These are phyloP conservation scores for Melikaiella ostensackeni DNA, from an alignment of 2,888 invertebrate genomes.

Conservation along the genomic window DNA sequence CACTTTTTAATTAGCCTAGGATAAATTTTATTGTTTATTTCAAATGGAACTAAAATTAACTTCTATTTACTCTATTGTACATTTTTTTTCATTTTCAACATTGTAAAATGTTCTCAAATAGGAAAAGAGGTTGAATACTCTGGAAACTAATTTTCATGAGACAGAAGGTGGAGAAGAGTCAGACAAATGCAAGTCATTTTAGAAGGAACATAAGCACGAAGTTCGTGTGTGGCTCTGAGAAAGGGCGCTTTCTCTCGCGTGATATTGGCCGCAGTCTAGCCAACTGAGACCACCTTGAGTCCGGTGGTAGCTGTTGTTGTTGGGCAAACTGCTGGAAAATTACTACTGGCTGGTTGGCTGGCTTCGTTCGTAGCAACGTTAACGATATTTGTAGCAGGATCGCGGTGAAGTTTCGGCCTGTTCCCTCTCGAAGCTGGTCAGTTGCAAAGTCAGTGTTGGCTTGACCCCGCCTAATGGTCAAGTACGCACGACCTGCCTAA, in stretches of 20 bases:
- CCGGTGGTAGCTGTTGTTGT: conserved; percentile 67
- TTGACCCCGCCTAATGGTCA: conserved; percentile 70
- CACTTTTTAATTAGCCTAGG: no score
- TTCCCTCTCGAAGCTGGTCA: conserved; percentile 49
- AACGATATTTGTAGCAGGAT: conserved; percentile 73
- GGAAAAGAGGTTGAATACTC: neutral
- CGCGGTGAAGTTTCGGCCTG: conserved; percentile 59
- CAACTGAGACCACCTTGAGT: conserved; percentile 56
- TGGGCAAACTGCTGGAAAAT: conserved; percentile 73
- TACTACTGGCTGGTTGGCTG: conserved; percentile 61
- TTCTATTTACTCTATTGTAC: no score
- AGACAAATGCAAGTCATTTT: neutral
- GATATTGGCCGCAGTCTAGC: conserved; percentile 63
- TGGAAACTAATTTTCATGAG: neutral
- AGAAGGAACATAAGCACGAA: conserved; percentile 9
- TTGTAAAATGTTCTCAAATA: no score
- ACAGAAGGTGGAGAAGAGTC: neutral
- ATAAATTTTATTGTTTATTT: no score
- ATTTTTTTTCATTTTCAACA: no score
- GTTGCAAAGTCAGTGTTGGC: conserved; percentile 59
- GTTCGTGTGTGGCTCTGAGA: conserved; percentile 30
- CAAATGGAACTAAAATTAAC: no score
- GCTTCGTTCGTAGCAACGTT: conserved; percentile 61
- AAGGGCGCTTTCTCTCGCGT: conserved; percentile 50
- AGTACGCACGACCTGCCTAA: conserved; percentile 69